Base-by-base conservation (phyloP, 2,113 vertebrate species). In the Antennarius striatus region DNA sequence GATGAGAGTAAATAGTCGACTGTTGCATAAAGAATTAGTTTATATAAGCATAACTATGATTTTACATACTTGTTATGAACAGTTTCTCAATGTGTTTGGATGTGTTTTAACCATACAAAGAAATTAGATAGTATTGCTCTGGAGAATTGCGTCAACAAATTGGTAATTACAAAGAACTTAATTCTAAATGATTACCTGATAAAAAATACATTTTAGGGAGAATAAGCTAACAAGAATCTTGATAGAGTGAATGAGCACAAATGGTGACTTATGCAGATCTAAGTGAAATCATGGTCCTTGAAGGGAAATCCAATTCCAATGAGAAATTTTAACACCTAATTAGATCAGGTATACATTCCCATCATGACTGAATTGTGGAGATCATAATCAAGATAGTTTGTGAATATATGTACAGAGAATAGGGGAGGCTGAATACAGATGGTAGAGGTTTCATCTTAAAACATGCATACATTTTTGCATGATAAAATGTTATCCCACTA, bases 71-170 rank as follows among this genome's bases (percentile, higher is more conserved):
- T 36, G 4, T 5, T 36, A 36, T 7, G 7, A 9, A 51, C 45
- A 67, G 46, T 64, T 50, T 47, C 10, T 10, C 47, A 30, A 39
- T 2, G 32, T 36, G 36, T 10, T 6, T 29, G 32, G 5, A 8
- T 32, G 45, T 40, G 16, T 51, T 22, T 49, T 46, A 74, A 78
- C 39, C 29, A 54, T 48, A 71, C 63, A 48, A 5, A 67, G 66
- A 68, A 73, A 68, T 83, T 80, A 68, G 48, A 80, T 83, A 65
- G 40, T 59, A 80, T 60, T 87, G 86, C 89, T 82, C 71, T 81
- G 65, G 2, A 79, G 40, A 74, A 68, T 51, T 47, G 46, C 63
- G 66, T 66, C 52, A 58, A 46, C 12, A 47, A 47, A 66, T 56
- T 40, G 67, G 68, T 81, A 84, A 89, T 89, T 78, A 73, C 46